Evolutionary conservation across 1,140 invertebrate species (phyloP).

Genomic region (Drosophila bifasciata): DNA sequence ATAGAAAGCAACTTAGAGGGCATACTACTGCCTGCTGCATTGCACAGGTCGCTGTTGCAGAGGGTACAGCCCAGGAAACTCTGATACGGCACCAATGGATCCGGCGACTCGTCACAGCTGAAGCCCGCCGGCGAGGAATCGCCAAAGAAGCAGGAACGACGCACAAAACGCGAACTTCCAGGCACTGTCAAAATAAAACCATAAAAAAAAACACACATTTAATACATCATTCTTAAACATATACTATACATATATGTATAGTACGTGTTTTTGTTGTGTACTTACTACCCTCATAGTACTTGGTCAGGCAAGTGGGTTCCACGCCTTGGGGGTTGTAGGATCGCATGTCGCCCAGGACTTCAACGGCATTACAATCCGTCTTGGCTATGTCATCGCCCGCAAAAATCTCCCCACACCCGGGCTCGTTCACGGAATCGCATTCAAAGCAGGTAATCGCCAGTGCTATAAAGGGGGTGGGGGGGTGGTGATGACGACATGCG

Average conservation of each 20-base stretch:
- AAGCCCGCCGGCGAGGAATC: slow-evolving; percentile 46
- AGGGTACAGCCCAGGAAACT: slow-evolving; percentile 59
- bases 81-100: slow-evolving; percentile 57
- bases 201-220: background rate
- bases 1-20: background rate
- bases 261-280: too few relatives aligned
- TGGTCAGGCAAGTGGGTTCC: slow-evolving; percentile 69
- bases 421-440: slow-evolving; percentile 73
- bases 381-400: slow-evolving; percentile 62
- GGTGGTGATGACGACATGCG: slow-evolving; percentile 59
- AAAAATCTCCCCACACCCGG: slow-evolving; percentile 68
- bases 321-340: slow-evolving; percentile 22
- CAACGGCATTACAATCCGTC: slow-evolving; percentile 64
- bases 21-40: slow-evolving; percentile 13
- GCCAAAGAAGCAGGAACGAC: slow-evolving; percentile 66
- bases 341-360: slow-evolving; percentile 54
- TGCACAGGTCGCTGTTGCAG: slow-evolving; percentile 67
- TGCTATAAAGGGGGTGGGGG: slow-evolving; percentile 15
- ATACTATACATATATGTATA: too few relatives aligned
- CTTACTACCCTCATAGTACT: slow-evolving; percentile 68
- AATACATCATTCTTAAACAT: background rate
- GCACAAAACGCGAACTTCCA: slow-evolving; percentile 53
- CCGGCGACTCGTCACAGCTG: slow-evolving; percentile 57
- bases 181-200: slow-evolving; percentile 17
- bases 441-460: slow-evolving; percentile 74